phyloP scores from a whole-genome alignment of 2,888 invertebrate genomes.

The Limnephilus lunatus region DNA sequence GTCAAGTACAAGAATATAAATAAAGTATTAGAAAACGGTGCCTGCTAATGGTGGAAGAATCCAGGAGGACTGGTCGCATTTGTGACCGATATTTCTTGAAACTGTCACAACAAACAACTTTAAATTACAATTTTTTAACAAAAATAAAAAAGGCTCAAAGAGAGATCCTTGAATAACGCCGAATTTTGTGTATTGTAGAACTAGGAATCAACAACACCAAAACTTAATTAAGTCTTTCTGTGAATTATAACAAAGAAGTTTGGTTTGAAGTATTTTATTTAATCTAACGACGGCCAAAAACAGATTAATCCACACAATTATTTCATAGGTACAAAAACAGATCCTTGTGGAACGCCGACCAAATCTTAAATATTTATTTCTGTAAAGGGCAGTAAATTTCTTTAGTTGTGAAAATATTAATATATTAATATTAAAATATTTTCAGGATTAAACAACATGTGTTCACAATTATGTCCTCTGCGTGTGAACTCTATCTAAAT shows the following conservation, averaged over 20 bases:
- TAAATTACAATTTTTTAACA: background rate
- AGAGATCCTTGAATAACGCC: background rate
- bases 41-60: background rate
- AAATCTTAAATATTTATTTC: no score
- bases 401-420: no score
- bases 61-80: background rate
- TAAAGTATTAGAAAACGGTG: slow-evolving; percentile 15
- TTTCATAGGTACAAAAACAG: background rate
- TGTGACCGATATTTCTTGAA: background rate
- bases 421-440: no score
- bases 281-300: background rate
- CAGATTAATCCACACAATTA: background rate
- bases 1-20: background rate
- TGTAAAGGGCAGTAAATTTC: no score
- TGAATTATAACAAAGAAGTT: background rate
- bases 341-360: background rate
- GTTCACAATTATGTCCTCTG: no score
- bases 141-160: background rate
- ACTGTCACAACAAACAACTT: background rate
- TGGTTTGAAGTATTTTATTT: background rate
- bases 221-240: no score
- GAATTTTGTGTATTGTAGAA: background rate
- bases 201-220: background rate
- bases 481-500: no score
- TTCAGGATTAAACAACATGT: no score